Base-by-base conservation (phyloP, 2,888 invertebrate species). In the Chloromyia formosa region DNA sequence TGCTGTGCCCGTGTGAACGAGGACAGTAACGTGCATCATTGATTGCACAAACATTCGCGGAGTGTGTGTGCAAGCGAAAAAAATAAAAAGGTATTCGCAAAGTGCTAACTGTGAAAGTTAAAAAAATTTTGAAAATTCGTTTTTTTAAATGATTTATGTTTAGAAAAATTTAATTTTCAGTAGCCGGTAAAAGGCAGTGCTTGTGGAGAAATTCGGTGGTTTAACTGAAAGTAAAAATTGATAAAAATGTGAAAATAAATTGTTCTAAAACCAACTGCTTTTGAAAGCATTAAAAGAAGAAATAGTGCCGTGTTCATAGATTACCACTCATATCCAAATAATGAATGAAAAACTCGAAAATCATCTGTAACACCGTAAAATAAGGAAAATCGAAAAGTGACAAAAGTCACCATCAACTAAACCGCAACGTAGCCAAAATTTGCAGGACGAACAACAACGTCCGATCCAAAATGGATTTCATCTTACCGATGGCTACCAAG, bases 401-500 rank as follows among this genome's bases (percentile, higher is more conserved):
- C n/a, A n/a, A n/a, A n/a, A n/a, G n/a, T n/a, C n/a, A n/a, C n/a
- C n/a, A n/a, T n/a, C n/a, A n/a, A n/a, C n/a, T n/a, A n/a, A n/a
- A n/a, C n/a, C n/a, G n/a, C n/a, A n/a, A n/a, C n/a, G n/a, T n/a
- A n/a, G n/a, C n/a, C n/a, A 10, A 35, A 40, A 62, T 62, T n/a
- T 3, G 40, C 12, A 18, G 12, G 45, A 22, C 66, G 66, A 40
- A 40, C 7, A 7, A 18, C 16, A 16, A 64, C 64, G 22, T 66
- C 7, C 49, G 66, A 66, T 20, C 20, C 56, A 22, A 23, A 62
- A 53, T 69, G 53, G 68, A 69, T 40, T 23, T 9, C 60, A 23
- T 23, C 27, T 49, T 49, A 12, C 12, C 68, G 35, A 56, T 71
- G 71, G 42, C 71, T 56, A 20, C 56, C 16, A 56, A 58, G 71